These are phyloP conservation scores for Mus pahari DNA, from an alignment of 2,113 vertebrate genomes.

Conservation along the genomic window DNA sequence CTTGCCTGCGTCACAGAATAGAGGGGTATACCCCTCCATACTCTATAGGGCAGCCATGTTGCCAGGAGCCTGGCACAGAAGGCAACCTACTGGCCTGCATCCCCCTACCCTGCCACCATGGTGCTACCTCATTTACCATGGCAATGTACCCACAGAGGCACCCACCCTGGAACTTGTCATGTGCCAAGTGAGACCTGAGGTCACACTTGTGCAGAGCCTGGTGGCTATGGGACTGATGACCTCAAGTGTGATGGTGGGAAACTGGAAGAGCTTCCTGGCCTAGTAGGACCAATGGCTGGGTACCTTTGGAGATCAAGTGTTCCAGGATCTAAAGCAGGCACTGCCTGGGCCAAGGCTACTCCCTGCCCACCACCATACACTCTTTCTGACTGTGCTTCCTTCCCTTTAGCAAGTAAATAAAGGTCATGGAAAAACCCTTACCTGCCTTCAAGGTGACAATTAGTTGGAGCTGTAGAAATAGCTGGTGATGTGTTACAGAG, in stretches of 20 bases:
- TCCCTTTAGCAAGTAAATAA: background rate
- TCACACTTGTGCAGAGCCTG: background rate
- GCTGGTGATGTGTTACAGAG: accelerated
- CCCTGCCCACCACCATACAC: accelerated
- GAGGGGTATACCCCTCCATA: accelerated
- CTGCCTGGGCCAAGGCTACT: background rate
- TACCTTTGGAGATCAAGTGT: background rate
- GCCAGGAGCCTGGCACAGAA: background rate
- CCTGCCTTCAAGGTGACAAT: background rate
- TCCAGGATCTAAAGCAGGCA: background rate
- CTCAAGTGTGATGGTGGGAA: background rate
- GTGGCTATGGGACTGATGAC: background rate
- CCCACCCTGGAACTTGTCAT: background rate
- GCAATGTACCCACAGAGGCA: background rate
- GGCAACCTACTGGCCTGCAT: accelerated
- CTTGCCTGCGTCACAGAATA: accelerated
- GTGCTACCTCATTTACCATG: accelerated
- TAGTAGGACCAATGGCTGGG: background rate
- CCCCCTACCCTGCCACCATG: accelerated
- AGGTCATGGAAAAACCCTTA: background rate
- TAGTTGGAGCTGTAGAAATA: background rate
- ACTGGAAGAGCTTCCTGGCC: too few relatives aligned
- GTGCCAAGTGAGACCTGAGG: background rate
- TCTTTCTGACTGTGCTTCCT: background rate
- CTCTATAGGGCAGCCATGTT: background rate